These are phyloP conservation scores for Ferdinandea cuprea DNA, from an alignment of 2,888 invertebrate genomes.

Conservation along the genomic window DNA sequence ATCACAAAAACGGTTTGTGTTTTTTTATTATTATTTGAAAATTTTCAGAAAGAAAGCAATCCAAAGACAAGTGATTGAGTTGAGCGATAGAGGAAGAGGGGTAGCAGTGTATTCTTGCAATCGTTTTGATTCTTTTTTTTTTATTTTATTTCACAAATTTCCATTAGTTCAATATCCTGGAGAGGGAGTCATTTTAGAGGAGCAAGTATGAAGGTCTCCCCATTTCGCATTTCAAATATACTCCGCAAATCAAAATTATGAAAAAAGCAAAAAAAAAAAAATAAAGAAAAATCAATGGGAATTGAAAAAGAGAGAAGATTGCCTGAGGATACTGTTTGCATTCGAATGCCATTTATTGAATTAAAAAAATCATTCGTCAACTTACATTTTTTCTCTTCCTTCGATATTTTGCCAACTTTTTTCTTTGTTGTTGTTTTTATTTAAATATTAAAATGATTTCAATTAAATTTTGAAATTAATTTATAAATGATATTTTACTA, in stretches of 20 bases:
- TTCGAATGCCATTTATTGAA: constrained; percentile 75
- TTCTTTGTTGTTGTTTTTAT: constrained; percentile 25
- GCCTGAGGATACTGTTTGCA: constrained; percentile 70
- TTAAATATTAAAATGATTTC: constrained; percentile 11
- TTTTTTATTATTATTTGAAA: constrained; percentile 23
- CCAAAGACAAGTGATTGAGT: constrained; percentile 62
- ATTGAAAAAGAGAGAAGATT: constrained; percentile 53
- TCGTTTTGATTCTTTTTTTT: constrained; percentile 38
- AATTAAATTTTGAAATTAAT: constrained; percentile 35
- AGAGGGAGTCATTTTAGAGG: constrained; percentile 3
- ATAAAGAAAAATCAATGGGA: constrained; percentile 52
- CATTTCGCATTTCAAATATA: constrained; percentile 22
- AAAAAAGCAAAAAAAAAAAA: constrained; percentile 49
- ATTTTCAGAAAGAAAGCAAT: constrained; percentile 53
- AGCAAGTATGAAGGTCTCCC: constrained; percentile 2
- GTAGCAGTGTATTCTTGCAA: constrained; percentile 39
- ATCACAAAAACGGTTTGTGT: constrained; percentile 36
- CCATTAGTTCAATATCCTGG: constrained; percentile 66
- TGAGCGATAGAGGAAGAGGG: constrained; percentile 1
- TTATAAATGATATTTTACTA: no score
- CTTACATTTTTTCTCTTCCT: constrained; percentile 41
- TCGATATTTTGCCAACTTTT: constrained; percentile 17
- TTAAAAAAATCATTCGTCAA: constrained; percentile 71
- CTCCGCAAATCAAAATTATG: constrained; percentile 72
- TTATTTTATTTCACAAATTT: constrained; percentile 61